These are phyloP conservation scores for Conops quadrifasciatus DNA, from an alignment of 2,888 invertebrate genomes.

Conservation along the genomic window DNA sequence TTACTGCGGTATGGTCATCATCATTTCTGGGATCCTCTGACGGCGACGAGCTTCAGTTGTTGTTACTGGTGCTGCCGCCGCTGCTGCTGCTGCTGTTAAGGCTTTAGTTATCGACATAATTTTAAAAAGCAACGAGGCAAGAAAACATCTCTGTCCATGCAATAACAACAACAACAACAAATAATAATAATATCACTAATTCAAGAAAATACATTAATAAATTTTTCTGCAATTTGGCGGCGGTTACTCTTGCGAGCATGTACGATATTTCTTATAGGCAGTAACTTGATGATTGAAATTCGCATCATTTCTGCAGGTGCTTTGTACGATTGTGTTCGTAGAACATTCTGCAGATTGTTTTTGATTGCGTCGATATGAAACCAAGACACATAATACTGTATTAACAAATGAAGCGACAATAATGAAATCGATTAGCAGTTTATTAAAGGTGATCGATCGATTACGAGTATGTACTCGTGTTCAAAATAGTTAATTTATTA, in stretches of 20 bases:
- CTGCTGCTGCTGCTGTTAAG: neutral
- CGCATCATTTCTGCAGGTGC: neutral
- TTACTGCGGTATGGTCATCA: no score
- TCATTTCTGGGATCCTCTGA: no score
- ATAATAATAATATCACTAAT: slow-evolving; percentile 31
- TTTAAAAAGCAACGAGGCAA: neutral
- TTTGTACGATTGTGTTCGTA: no score
- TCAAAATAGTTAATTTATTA: no score
- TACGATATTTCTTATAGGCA: neutral
- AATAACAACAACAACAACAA: slow-evolving; percentile 11
- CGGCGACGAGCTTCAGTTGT: no score
- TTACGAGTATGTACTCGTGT: no score
- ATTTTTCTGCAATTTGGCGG: neutral
- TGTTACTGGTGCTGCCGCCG: neutral
- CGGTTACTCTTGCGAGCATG: neutral
- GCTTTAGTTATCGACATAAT: slow-evolving; percentile 10
- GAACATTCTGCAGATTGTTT: no score
- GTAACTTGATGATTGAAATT: neutral
- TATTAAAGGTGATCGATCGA: slow-evolving; percentile 22
- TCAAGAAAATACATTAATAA: slow-evolving; percentile 25
- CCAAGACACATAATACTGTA: no score
- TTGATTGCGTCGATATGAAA: no score
- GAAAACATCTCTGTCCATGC: neutral
- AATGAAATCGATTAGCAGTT: no score
- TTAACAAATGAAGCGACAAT: no score